Evolutionary conservation across 2,113 vertebrate species (phyloP).

Genomic region (Ploceus nigricollis): DNA sequence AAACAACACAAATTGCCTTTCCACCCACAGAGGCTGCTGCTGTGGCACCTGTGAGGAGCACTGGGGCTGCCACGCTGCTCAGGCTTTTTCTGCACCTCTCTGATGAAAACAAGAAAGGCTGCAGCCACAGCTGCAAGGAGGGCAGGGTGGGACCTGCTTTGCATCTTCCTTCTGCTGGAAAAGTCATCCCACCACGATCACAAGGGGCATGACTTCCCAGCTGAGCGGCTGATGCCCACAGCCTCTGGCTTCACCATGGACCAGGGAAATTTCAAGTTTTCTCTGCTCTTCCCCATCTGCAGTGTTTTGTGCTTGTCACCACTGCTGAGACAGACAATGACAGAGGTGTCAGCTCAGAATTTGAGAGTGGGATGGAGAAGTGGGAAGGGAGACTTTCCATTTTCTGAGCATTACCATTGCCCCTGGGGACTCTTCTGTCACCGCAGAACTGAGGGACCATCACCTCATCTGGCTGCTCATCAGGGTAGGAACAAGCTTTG

Average conservation of each 20-base stretch:
- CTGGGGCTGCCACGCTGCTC: not conserved
- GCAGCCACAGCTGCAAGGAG: not conserved
- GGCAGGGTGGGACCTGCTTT: not conserved
- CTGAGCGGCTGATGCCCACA: not conserved
- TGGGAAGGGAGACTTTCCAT: not conserved
- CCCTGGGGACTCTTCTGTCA: not conserved
- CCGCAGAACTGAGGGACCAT: not conserved
- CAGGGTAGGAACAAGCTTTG: not conserved
- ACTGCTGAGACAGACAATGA: not conserved
- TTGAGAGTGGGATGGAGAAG: not conserved
- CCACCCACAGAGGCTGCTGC: not conserved
- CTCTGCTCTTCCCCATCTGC: not conserved
- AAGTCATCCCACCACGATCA: not conserved
- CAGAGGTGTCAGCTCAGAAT: not conserved
- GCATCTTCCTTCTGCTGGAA: not conserved
- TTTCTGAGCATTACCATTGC: not conserved
- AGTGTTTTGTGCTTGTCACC: not conserved
- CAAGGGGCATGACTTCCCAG: not conserved
- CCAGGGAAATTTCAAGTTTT: not conserved
- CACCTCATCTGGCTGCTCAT: not conserved
- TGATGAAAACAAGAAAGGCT: not conserved
- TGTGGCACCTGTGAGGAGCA: accelerated
- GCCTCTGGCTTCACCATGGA: not conserved
- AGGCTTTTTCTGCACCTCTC: not conserved
- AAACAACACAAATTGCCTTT: constrained; percentile 3